Evolutionary conservation across 2,113 vertebrate genomes (phyloP).

Genomic region (Saiga tatarica): DNA sequence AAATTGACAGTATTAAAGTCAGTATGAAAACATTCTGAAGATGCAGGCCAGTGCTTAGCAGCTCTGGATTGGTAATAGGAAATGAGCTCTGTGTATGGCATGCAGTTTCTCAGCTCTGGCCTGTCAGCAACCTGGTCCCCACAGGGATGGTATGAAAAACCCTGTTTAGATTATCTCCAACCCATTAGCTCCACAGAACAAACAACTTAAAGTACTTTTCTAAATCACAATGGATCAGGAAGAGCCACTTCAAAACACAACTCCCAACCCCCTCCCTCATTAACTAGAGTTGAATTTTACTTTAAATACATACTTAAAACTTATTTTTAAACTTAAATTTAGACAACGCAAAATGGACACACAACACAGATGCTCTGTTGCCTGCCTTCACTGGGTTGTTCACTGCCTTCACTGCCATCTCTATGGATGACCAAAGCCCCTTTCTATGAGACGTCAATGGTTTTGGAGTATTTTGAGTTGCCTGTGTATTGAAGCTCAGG

Average conservation of each 20-base stretch:
- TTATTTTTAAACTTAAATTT: constrained; percentile 15
- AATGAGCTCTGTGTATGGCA: not conserved
- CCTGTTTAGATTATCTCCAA: not conserved
- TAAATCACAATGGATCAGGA: not conserved
- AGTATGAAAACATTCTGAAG: not conserved
- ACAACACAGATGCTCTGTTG: not conserved
- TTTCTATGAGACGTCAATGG: not conserved
- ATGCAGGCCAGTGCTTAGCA: not conserved
- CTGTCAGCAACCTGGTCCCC: not conserved
- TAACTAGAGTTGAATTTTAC: not conserved
- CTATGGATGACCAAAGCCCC: not conserved
- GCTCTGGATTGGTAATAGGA: not conserved
- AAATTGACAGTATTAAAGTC: not conserved
- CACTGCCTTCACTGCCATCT: too few relatives aligned
- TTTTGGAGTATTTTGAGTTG: too few relatives aligned
- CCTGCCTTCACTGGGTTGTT: not conserved
- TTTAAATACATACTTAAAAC: constrained; percentile 27
- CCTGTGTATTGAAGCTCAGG: too few relatives aligned
- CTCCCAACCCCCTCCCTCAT: not conserved
- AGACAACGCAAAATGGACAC: not conserved
- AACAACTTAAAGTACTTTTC: not conserved
- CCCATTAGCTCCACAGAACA: not conserved
- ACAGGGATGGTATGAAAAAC: not conserved
- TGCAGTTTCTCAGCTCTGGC: not conserved
- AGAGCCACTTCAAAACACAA: not conserved